These are phyloP conservation scores for Syngnathoides biaculeatus DNA, from an alignment of 2,113 vertebrate species.

Conservation along the genomic window DNA sequence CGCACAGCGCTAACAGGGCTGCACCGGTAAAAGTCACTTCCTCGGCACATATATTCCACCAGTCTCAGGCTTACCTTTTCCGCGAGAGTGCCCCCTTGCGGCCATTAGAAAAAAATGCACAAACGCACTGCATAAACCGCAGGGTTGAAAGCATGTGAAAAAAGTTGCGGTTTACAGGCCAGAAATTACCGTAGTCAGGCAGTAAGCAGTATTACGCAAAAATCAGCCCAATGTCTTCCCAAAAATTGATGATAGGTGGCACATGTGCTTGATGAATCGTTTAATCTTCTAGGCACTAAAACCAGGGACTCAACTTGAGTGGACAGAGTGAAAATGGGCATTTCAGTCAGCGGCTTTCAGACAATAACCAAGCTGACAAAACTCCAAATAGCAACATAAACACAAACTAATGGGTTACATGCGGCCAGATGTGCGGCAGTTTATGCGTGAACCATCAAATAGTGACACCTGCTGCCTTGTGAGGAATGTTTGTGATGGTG, in stretches of 20 bases:
- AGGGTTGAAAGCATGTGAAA: too few relatives aligned
- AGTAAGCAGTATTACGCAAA: background rate
- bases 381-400: background rate
- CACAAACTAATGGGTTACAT: slow-evolving; percentile 1
- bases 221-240: background rate
- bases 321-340: background rate
- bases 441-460: slow-evolving; percentile 17
- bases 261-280: background rate
- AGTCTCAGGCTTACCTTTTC: too few relatives aligned
- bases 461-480: slow-evolving; percentile 27
- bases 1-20: too few relatives aligned
- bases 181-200: too few relatives aligned
- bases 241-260: background rate
- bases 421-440: slow-evolving; percentile 5
- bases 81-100: too few relatives aligned
- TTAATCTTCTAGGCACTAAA: background rate
- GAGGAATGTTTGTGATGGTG: slow-evolving; percentile 9
- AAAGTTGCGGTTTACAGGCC: too few relatives aligned
- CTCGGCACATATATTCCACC: too few relatives aligned
- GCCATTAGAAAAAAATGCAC: too few relatives aligned
- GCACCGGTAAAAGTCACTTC: too few relatives aligned
- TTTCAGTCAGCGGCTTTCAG: background rate
- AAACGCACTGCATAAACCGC: too few relatives aligned
- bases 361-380: slow-evolving; percentile 1
- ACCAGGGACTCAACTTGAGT: background rate